A percentile compares a stretch with the other conserved stretches of the same genome.
Conservation (phyloP, 2,113 vertebrate genomes). For the Pipra filicauda region DNA sequence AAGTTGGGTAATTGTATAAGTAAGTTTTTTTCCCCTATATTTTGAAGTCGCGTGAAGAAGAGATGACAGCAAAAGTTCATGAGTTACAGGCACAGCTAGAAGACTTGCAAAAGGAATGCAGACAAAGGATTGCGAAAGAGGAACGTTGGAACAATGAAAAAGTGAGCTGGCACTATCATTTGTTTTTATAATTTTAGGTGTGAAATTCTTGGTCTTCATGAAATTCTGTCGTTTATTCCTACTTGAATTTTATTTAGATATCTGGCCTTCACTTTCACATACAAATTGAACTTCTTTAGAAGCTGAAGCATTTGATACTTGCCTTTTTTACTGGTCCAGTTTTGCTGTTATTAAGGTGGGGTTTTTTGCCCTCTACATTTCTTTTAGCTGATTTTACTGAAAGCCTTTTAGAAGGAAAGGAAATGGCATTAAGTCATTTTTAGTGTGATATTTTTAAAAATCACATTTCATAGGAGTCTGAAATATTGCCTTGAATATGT, state of each 20-base stretch:
- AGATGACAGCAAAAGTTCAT: conserved; percentile 90
- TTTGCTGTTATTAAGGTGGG: neutral
- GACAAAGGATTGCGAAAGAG: conserved; percentile 51
- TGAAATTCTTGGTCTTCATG: neutral
- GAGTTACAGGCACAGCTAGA: conserved; percentile 87
- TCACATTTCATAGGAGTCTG: neutral
- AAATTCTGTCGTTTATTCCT: neutral
- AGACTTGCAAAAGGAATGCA: conserved; percentile 74
- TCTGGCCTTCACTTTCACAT: neutral
- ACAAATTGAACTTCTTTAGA: neutral
- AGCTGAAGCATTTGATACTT: neutral
- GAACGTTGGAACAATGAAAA: conserved; percentile 62
- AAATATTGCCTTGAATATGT: neutral
- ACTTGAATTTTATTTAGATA: neutral
- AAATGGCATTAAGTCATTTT: neutral
- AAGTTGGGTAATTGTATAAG: neutral
- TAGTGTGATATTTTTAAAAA: neutral
- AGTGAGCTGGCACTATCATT: conserved; percentile 62
- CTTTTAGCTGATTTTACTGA: neutral
- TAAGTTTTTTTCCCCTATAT: neutral
- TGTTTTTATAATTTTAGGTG: neutral
- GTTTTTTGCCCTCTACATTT: fast-evolving
- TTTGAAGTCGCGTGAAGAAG: conserved; percentile 88
- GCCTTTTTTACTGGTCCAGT: neutral
- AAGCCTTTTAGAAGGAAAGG: neutral